Conservation (phyloP, 53 echinoderm and acorn worm genomes). For the Paracentrotus lividus region DNA sequence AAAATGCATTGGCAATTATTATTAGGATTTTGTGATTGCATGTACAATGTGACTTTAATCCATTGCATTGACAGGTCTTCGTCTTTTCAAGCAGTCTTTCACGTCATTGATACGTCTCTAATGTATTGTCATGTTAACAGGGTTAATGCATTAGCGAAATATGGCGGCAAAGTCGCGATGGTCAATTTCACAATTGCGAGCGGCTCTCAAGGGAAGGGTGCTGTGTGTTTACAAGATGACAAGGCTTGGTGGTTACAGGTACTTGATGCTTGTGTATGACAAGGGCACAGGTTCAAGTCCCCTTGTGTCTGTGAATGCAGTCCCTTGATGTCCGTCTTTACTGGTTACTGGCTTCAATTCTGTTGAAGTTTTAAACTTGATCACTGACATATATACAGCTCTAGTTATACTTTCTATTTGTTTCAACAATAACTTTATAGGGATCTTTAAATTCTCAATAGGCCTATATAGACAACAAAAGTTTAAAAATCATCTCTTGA, state of each 20-base stretch:
- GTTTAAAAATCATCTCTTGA: no score
- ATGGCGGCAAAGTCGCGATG: neutral
- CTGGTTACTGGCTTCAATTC: neutral
- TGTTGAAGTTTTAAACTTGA: no score
- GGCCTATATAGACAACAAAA: no score
- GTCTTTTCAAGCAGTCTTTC: neutral
- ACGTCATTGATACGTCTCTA: constrained; percentile 3
- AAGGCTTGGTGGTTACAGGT: neutral
- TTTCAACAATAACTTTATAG: no score
- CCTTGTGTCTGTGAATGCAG: neutral
- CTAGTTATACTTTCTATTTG: no score
- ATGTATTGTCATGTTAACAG: neutral
- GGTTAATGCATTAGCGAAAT: neutral
- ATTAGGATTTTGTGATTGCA: neutral
- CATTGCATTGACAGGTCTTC: neutral
- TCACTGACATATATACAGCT: no score
- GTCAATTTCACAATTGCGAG: neutral
- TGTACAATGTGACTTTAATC: neutral
- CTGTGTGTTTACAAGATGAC: neutral
- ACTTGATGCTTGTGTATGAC: constrained; percentile 1
- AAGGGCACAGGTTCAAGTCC: neutral
- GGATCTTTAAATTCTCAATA: no score
- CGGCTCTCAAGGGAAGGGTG: constrained; percentile 1
- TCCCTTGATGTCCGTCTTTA: neutral
- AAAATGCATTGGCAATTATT: neutral